Evolutionary conservation across 2,888 invertebrate genomes (phyloP), one percentile per base, ranked within the genome.

Genomic region (Stenodera caucasica): DNA sequence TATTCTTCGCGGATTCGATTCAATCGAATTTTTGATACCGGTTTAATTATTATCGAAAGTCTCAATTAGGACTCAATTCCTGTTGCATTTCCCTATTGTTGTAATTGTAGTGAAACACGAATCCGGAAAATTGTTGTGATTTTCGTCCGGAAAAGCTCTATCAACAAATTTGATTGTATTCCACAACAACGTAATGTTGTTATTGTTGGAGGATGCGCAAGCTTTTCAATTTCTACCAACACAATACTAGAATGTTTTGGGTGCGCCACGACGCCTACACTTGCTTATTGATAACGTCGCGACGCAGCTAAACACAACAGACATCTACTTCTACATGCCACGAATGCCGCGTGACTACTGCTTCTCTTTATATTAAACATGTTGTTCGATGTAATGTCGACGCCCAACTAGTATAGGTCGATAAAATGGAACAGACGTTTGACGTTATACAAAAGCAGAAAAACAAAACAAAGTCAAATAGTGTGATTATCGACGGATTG

Each of bases 21-120:
- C n/a, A n/a, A n/a, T n/a, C n/a, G n/a, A n/a, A n/a, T n/a, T n/a
- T n/a, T n/a, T n/a, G n/a, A n/a, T n/a, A n/a, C n/a, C n/a, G n/a
- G n/a, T n/a, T n/a, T n/a, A n/a, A n/a, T n/a, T n/a, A n/a, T n/a
- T n/a, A n/a, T n/a, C n/a, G n/a, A n/a, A n/a, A n/a, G n/a, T n/a
- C n/a, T n/a, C n/a, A n/a, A n/a, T n/a, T n/a, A n/a, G n/a, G n/a
- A n/a, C n/a, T n/a, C n/a, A n/a, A n/a, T n/a, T n/a, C 59, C 60
- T 60, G 53, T 60, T 60, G 60, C 60, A 26, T 56, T 56, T 49
- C 53, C 37, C 49, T 50, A 11, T 14, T 49, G 52, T 49, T 49
- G 35, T 52, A 52, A 60, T 59, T 50, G 23, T 11, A 23, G n/a
- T 2, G 30, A 14, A 30, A 51, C 50, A 54, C 49, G 53, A 49